Base-by-base conservation (phyloP, 2,888 invertebrate genomes). In the Cosmia trapezina region DNA sequence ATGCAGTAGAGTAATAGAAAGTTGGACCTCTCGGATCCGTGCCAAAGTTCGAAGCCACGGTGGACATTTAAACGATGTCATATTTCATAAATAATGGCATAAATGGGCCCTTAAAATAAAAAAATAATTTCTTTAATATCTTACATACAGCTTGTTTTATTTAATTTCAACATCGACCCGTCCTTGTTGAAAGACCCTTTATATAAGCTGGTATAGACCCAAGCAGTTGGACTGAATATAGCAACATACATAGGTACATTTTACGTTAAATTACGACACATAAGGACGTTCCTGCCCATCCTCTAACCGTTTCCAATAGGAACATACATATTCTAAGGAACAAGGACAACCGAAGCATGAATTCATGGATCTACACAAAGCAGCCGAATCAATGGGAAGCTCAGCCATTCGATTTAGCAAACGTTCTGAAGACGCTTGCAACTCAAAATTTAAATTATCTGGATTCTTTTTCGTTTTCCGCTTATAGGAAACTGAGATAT, bases 301-400 rank as follows among this genome's bases (percentile, higher is more conserved):
- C n/a, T 14, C 11, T 22, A 45, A 19, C 5, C 28, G 56, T 2
- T 7, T 54, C 33, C 17, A 68, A 47, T 43, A 33, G 12, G 33
- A 49, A 49, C 12, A 37, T 43, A 17, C 51, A 61, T 62, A 45
- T 70, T 51, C 22, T 45, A 59, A 19, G 19, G 19, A 0, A 63
- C 17, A 54, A 49, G n/a, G 28, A 53, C 17, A 43, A 5, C 11
- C 5, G 47, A 68, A 56, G 64, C 68, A 61, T 74, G 64, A 79
- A 78, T 78, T 54, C 68, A 47, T n/a, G 54, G 63, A n/a, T 12
- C 17, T 11, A 53, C 51, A 78, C 56, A 78, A 79, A 68, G 64
- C 51, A 22, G 1, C 2, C 22, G 7, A 45, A 41, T 79, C 68
- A 79, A 78, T 78, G 41, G 63, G 9, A 41, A 51, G 41, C 17